phyloP scores from a whole-genome alignment of 2,888 invertebrate genomes.

The Oxystoma pomonae region DNA sequence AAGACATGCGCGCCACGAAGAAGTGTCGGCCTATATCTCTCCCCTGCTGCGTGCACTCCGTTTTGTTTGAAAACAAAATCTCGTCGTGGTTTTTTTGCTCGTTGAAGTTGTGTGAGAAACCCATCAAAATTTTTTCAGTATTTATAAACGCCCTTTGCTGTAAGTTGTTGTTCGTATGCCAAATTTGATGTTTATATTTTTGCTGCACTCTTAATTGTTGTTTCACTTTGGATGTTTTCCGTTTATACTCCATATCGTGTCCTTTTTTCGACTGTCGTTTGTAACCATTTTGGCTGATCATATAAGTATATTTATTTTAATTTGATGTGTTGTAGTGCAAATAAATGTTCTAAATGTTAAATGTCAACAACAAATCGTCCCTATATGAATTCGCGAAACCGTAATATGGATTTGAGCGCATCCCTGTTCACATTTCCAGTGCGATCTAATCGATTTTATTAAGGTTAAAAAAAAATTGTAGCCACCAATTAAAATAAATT shows the following conservation, averaged over 20 bases:
- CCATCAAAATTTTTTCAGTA: constrained; percentile 42
- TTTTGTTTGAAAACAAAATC: constrained; percentile 21
- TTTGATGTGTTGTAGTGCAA: constrained; percentile 33
- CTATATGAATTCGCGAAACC: too few relatives aligned
- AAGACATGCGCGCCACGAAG: constrained; percentile 18
- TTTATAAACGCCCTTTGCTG: constrained; percentile 42
- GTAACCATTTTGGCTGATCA: constrained; percentile 30
- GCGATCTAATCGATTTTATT: too few relatives aligned
- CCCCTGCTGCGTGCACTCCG: constrained; percentile 15
- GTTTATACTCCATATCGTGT: constrained; percentile 25
- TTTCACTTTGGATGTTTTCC: constrained; percentile 33
- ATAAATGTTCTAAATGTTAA: constrained; percentile 33
- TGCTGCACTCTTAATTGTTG: constrained; percentile 43
- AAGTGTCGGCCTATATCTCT: constrained; percentile 4
- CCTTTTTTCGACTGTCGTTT: constrained; percentile 31
- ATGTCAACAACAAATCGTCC: too few relatives aligned
- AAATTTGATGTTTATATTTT: constrained; percentile 36
- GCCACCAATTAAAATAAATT: too few relatives aligned
- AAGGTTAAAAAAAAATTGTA: too few relatives aligned
- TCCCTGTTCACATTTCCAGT: too few relatives aligned
- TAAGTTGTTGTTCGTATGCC: constrained; percentile 35
- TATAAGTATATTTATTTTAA: constrained; percentile 19
- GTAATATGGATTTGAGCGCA: too few relatives aligned
- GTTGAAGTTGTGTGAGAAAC: constrained; percentile 31
- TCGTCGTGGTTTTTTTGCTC: constrained; percentile 15